Evolutionary conservation across 2,888 invertebrate species (phyloP), one percentile per base, ranked within the genome.

Genomic region (Pemphredon lugubris): DNA sequence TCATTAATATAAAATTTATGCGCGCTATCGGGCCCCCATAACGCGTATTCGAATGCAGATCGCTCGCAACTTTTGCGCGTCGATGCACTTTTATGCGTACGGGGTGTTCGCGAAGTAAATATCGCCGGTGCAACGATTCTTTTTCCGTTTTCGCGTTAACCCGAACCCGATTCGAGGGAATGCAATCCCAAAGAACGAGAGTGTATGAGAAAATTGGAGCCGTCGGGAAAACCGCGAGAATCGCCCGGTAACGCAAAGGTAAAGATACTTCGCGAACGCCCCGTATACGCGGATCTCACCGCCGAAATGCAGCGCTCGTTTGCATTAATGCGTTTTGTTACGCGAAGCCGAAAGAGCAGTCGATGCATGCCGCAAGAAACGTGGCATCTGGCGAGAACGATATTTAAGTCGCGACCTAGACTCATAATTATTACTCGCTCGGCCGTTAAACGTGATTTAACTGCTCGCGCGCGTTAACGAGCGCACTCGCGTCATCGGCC

Each of bases 381-480:
- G 1, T 14, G 40, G 32, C 61, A 61, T 55, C 63, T 21, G 55
- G 55, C 42, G 32, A 18, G 1, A n/a, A 16, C 53, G 47, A 45
- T 16, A 32, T 53, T 58, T 37, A 13, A 58, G 51, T 53, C 50
- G 32, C 47, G 53, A 47, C 51, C 64, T 59, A 73, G 47, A 61
- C 58, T 58, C 34, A 21, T 58, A 71, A 77, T 77, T 61, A 71
- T 69, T 63, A 61, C 37, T 39, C 32, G 42, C 37, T 50, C 54
- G 57, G 7, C 58, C 48, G 63, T 77, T 57, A 44, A 40, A 37
- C 5, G 44, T 39, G 67, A 71, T 70, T 66, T 59, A 64, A 70
- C 32, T n/a, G 18, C n/a, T n/a, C 34, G 26, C 9, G 18, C 47
- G 18, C 48, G 53, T 48, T 39, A 61, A 57, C 65, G 42, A 73